Conservation (phyloP, 1,140 invertebrate genomes). For the Drosophila nasuta region DNA sequence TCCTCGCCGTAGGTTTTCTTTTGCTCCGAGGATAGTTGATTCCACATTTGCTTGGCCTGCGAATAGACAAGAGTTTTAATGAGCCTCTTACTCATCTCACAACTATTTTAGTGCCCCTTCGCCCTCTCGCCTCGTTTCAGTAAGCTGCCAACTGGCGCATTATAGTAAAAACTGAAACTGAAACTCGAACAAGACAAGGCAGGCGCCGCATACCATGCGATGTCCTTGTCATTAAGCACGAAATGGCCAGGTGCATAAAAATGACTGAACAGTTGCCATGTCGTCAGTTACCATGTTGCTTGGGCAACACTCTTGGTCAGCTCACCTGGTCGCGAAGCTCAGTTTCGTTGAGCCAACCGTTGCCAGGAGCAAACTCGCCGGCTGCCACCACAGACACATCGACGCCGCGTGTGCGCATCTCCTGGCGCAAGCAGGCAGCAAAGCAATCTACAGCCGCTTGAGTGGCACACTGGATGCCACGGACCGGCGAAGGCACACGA, state of each 20-base stretch:
- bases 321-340: constrained; percentile 89
- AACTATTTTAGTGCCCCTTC: constrained; percentile 48
- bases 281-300: not conserved
- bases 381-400: constrained; percentile 93
- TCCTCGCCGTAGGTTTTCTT: constrained; percentile 92
- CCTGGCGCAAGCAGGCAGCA: constrained; percentile 91
- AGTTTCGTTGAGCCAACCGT: constrained; percentile 90
- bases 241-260: constrained; percentile 36
- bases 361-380: constrained; percentile 91
- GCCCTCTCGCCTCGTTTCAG: not conserved
- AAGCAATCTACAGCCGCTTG: constrained; percentile 92
- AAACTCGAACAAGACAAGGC: constrained; percentile 47
- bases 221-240: constrained; percentile 44
- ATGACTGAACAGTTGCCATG: not conserved
- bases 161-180: constrained; percentile 67
- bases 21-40: constrained; percentile 90
- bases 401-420: constrained; percentile 91
- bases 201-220: constrained; percentile 29
- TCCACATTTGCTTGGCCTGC: constrained; percentile 92
- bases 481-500: constrained; percentile 90
- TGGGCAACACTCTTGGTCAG: not conserved
- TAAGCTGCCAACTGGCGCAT: constrained; percentile 27
- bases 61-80: constrained; percentile 60
- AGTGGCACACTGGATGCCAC: constrained; percentile 92
- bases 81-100: constrained; percentile 40